phyloP scores from a whole-genome alignment of 2,113 vertebrate species.

The Solea senegalensis region DNA sequence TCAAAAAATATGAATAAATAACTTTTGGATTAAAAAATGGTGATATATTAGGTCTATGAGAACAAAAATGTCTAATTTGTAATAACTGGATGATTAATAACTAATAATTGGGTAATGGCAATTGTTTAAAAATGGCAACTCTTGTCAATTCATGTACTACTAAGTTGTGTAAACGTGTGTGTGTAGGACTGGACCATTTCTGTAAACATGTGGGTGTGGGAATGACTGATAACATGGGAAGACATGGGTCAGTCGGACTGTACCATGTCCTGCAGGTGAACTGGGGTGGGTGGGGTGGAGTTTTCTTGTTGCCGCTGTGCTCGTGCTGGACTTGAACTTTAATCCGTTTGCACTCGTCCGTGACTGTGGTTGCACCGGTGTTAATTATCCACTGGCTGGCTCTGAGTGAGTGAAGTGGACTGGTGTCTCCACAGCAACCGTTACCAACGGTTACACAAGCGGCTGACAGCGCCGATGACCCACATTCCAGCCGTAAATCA shows the following conservation, averaged over 20 bases:
- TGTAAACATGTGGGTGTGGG: background rate
- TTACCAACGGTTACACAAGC: slow-evolving; percentile 67
- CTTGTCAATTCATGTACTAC: background rate
- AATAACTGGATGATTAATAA: too few species aligned
- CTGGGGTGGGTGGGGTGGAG: slow-evolving; percentile 10
- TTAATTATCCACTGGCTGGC: slow-evolving; percentile 44
- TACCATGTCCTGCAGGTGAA: slow-evolving; percentile 1
- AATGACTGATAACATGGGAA: background rate
- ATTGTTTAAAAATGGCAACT: too few species aligned
- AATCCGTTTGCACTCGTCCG: background rate
- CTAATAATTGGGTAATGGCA: too few species aligned
- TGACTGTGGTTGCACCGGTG: background rate
- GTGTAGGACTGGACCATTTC: background rate
- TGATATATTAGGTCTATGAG: too few species aligned
- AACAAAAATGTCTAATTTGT: too few species aligned
- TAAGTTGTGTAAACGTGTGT: background rate
- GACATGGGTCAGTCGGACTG: background rate
- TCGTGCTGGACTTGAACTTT: slow-evolving; percentile 24
- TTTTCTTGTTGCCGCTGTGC: background rate
- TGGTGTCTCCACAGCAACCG: slow-evolving; percentile 68
- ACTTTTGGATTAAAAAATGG: too few species aligned
- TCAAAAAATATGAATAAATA: too few species aligned
- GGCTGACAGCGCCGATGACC: slow-evolving; percentile 60
- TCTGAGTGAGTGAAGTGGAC: slow-evolving; percentile 53
- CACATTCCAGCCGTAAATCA: slow-evolving; percentile 78